Base-by-base conservation (phyloP, 1,140 invertebrate species). In the Argopecten irradians region DNA sequence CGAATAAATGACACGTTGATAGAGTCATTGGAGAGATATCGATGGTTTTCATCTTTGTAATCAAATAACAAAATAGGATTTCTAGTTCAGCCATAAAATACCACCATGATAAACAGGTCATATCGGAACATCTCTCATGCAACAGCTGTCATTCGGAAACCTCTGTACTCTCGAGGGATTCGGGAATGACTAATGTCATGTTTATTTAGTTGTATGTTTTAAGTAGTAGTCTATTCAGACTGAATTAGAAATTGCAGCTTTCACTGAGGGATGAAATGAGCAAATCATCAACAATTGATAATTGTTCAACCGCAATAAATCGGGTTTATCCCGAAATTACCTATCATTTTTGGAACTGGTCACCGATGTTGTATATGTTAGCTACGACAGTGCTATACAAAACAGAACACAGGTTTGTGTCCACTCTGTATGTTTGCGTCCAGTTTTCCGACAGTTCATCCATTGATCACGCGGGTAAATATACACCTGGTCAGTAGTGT, bases 41-140 rank as follows among this genome's bases (percentile, higher is more conserved):
- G 55, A 71, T 5, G 16, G 5, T 28, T 28, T 22, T 28, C 5
- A 71, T 71, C 55, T 71, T 71, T 71, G 55, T 71, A 71, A 71
- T 71, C n/a, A n/a, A 71, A 71, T 71, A 71, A 71, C 55, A 28
- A 71, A 71, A 71, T 71, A 71, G 55, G 55, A 28, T 71, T 71
- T 71, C 55, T 71, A 71, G 55, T 71, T 71, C 55, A 28, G 13
- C n/a, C 1, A 11, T 0, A 71, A 71, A 71, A 39, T 13, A 39
- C 5, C 5, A 8, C 5, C 36, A 13, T 5, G 13, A 39, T 39
- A 39, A 39, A 39, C n/a, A 13, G 36, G 36, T 39, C 13, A 13
- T 28, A 71, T n/a, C 22, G 5, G 55, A 71, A 71, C 5, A 28
- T 71, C 55, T 71, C n/a, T 5, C n/a, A n/a, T 28, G 8, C 55